Percentiles rank a stretch among this genome's conserved stretches.
These are phyloP conservation scores for Triplophysa rosa DNA, from an alignment of 2,113 vertebrate species.

Conservation along the genomic window DNA sequence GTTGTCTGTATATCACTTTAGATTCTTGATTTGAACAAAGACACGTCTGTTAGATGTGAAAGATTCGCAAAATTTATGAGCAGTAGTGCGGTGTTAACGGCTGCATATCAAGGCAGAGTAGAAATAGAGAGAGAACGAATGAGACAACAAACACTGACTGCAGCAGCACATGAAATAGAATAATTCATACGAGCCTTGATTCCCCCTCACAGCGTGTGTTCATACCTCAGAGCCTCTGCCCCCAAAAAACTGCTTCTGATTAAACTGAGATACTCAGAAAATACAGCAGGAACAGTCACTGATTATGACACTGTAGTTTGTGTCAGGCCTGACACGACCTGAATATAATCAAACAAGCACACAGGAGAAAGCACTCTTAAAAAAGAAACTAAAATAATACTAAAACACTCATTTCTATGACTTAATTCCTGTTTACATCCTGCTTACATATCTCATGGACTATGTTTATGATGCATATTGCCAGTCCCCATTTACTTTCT, in stretches of 20 bases:
- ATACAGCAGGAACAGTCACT: background rate
- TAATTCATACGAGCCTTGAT: conserved; percentile 68
- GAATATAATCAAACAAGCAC: conserved; percentile 16
- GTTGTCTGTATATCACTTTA: background rate
- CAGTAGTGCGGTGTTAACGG: background rate
- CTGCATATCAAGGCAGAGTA: conserved; percentile 42
- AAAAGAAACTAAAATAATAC: conserved; percentile 1
- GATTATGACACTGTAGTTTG: background rate
- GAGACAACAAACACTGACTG: conserved; percentile 50
- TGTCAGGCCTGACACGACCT: conserved; percentile 5
- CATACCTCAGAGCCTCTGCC: conserved; percentile 47
- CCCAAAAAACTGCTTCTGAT: conserved; percentile 40
- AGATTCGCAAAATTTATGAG: background rate
- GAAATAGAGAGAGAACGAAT: conserved; percentile 43
- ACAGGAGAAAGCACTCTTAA: background rate
- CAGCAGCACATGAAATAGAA: conserved; percentile 64
- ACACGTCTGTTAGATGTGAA: background rate
- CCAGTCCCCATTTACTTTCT: too few species aligned
- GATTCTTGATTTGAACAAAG: background rate
- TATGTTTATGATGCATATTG: too few species aligned
- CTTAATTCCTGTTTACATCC: too few species aligned
- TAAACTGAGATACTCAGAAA: conserved; percentile 12
- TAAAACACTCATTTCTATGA: background rate
- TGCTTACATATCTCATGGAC: too few species aligned
- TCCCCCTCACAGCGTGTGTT: conserved; percentile 59